Base-by-base conservation (phyloP, 2,113 vertebrate species). In the Barnardius zonarius region DNA sequence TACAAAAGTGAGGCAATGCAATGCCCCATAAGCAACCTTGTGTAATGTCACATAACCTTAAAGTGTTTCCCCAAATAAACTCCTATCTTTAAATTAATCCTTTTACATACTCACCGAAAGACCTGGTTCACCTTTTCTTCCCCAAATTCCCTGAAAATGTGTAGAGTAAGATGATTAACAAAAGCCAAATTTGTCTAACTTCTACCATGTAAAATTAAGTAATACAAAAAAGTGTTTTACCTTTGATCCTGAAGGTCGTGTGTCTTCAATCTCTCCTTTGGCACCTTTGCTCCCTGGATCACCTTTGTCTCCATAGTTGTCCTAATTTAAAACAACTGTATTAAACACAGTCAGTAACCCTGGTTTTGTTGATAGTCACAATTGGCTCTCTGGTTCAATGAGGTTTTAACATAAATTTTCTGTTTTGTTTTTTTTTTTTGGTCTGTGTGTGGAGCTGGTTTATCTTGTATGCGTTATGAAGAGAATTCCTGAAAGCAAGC, bases 41-140 rank as follows among this genome's bases (percentile, higher is more conserved):
- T 39, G 20, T 89, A 75, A 79, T 6, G 17, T 51, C 57, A 55
- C 2, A 33, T 18, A 51, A 46, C 23, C 22, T 46, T 57, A 17
- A 70, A 80, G 15, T 35, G 44, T 52, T 80, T 74, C 10, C 31
- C 28, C 5, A 61, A 66, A 77, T 75, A 64, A 88, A 57, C 4
- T 44, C 31, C 18, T 59, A 3, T 37, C 23, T 51, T 35, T 49
- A 73, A 90, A 83, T 59, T 63, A 64, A 75, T 63, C 68, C 5
- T 64, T 67, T 51, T 46, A n/a, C n/a, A n/a, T 93, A 98, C 98
- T 98, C 94, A 99, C 99, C 0, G 98, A 98, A 68, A 99, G 98
- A 57, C 98, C 98, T 25, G 95, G 86, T 64, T 98, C 98, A 48
- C 99, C 99, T 87, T 99, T 99, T 54, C 95, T 96, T 94, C 98